Base-by-base conservation (phyloP, 2,888 invertebrate species). In the Ectemnius continuus region DNA sequence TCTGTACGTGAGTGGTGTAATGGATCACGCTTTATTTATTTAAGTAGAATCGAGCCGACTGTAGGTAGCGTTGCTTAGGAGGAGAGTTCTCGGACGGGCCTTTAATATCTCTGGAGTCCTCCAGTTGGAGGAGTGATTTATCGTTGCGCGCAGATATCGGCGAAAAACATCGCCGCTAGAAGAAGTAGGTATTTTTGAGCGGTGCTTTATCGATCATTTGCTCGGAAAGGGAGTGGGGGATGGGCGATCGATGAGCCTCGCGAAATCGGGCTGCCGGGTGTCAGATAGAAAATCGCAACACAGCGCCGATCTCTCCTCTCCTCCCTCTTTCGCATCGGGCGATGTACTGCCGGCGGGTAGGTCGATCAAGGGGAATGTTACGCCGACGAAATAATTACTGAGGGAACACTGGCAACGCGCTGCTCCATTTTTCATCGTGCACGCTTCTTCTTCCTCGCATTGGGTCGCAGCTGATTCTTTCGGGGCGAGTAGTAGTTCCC, bases 161-260 rank as follows among this genome's bases (percentile, higher is more conserved):
- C 4, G 47, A 46, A n/a, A 36, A 36, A 36, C 36, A 36, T 36
- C 36, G 52, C 65, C 14, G 65, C 56, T 71, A 66, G 47, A 66
- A 65, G 28, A 56, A 13, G 56, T 45, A 56, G 60, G 63, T 67
- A 65, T 61, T 66, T 75, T 76, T 69, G 69, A 73, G 72, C 72
- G 73, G 62, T 61, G 67, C 47, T 68, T 76, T 77, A 77, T 77
- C 76, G 76, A 77, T 77, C 69, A 72, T 60, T 20, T 16, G 46
- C 11, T 64, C n/a, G 18, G 60, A 56, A 56, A 16, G n/a, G 16
- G 1, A 5, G 52, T 14, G n/a, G 23, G 23, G 23, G 23, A 23
- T 23, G 2, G 23, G 23, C 23, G 23, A 23, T 23, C 23, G 23
- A 23, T 23, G 23, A 23, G 3, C 23, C 2, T 23, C 23, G 23